phyloP scores from a whole-genome alignment of 2,888 invertebrate genomes.

The Trachelus iudaicus region DNA sequence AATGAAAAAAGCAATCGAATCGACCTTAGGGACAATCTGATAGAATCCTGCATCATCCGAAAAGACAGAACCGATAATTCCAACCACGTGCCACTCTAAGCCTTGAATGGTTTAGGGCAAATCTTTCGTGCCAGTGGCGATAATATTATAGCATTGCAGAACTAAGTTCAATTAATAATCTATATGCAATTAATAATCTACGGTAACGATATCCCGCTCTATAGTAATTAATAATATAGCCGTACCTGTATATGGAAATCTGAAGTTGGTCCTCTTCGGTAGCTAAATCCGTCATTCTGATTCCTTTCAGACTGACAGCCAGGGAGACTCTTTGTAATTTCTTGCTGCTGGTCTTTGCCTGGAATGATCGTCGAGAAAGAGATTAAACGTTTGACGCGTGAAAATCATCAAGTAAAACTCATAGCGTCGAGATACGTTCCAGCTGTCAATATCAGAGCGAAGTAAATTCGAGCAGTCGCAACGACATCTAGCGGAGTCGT shows the following conservation, averaged over 20 bases:
- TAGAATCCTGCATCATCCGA: not conserved
- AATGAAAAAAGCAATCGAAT: not conserved
- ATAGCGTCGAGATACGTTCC: not conserved
- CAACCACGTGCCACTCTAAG: not conserved
- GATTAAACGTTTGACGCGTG: not conserved
- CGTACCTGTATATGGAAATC: conserved; percentile 85
- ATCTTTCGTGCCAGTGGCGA: not conserved
- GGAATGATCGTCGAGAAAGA: conserved; percentile 34
- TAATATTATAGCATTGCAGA: not conserved
- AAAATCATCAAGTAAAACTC: not conserved
- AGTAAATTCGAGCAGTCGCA: not conserved
- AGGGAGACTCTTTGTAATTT: conserved; percentile 75
- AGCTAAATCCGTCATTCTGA: conserved; percentile 78
- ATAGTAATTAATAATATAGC: not conserved
- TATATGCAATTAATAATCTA: not conserved
- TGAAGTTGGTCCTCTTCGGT: conserved; percentile 79
- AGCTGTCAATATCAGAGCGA: not conserved
- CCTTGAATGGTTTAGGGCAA: not conserved
- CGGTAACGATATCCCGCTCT: conserved; percentile 20
- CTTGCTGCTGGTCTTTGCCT: conserved; percentile 71
- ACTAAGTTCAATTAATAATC: not conserved
- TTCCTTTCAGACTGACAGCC: conserved; percentile 81
- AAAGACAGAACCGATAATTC: not conserved
- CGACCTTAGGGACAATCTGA: not conserved
- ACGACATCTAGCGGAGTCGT: not conserved